Conservation (phyloP, 2,888 invertebrate genomes). For the Drosophila subsilvestris region DNA sequence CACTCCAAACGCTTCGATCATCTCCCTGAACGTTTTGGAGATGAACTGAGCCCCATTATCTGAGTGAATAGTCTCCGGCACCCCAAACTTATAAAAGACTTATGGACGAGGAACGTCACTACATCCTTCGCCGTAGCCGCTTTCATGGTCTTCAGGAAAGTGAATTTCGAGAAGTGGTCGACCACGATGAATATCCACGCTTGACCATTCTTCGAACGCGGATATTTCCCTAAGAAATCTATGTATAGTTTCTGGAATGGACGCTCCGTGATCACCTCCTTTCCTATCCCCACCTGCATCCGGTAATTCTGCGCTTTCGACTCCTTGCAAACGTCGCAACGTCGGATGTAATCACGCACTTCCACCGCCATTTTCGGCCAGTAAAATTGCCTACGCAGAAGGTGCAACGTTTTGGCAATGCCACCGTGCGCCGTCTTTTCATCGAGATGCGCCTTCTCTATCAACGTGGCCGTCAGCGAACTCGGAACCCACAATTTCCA, state of each 20-base stretch:
- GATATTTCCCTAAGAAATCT: neutral
- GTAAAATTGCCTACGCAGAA: neutral
- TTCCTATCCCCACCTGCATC: too few species aligned
- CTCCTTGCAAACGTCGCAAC: too few species aligned
- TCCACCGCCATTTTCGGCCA: too few species aligned
- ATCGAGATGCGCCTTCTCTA: too few species aligned
- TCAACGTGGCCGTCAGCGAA: too few species aligned
- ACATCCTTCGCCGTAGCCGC: neutral
- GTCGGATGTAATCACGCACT: too few species aligned
- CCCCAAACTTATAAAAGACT: neutral
- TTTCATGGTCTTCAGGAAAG: neutral
- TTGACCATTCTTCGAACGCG: neutral
- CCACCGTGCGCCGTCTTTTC: too few species aligned
- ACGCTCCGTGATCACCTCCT: too few species aligned
- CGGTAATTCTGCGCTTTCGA: too few species aligned
- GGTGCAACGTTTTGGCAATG: neutral
- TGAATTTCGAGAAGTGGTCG: constrained; percentile 1
- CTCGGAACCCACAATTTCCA: too few species aligned
- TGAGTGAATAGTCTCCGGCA: neutral
- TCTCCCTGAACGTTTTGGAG: neutral
- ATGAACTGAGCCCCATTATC: neutral
- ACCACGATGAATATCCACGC: constrained; percentile 1
- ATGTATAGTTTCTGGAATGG: too few species aligned
- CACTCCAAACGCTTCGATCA: neutral
- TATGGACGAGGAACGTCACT: neutral